Percentiles rank a stretch among this genome's conserved stretches.
Conservation (phyloP, 2,113 vertebrate genomes). For the Percopsis transmontana region DNA sequence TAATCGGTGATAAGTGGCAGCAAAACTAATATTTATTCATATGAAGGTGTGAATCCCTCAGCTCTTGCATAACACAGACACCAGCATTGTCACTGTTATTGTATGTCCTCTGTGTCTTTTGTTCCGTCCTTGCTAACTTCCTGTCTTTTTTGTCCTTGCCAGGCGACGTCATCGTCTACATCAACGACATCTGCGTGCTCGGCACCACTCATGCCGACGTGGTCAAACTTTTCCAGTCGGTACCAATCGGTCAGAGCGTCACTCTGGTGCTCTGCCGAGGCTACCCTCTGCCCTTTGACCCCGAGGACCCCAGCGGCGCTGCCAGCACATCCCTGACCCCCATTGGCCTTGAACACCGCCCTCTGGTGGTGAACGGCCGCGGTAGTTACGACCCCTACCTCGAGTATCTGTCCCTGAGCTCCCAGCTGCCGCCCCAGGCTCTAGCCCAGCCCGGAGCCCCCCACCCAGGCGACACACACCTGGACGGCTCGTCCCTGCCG, state of each 20-base stretch:
- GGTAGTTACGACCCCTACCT: constrained; percentile 97
- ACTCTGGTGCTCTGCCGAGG: constrained; percentile 97
- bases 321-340: constrained; percentile 88
- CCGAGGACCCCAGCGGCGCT: constrained; percentile 84
- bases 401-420: constrained; percentile 97
- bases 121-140: background rate
- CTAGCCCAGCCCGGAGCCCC: constrained; percentile 80
- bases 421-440: constrained; percentile 90
- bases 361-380: constrained; percentile 92
- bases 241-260: constrained; percentile 97
- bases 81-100: background rate
- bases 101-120: background rate
- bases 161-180: constrained; percentile 99
- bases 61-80: constrained; percentile 12
- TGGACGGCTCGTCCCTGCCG: constrained; percentile 92
- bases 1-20: background rate
- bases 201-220: constrained; percentile 98
- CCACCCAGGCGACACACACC: constrained; percentile 91
- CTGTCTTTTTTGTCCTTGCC: constrained; percentile 44
- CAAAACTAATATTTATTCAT: too few species aligned
- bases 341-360: constrained; percentile 92
- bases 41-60: too few species aligned
- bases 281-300: constrained; percentile 97
- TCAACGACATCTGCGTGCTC: constrained; percentile 98
- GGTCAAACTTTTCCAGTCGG: constrained; percentile 99